phyloP scores from a whole-genome alignment of 1,140 invertebrate genomes.

The Tetragonula clypearis region DNA sequence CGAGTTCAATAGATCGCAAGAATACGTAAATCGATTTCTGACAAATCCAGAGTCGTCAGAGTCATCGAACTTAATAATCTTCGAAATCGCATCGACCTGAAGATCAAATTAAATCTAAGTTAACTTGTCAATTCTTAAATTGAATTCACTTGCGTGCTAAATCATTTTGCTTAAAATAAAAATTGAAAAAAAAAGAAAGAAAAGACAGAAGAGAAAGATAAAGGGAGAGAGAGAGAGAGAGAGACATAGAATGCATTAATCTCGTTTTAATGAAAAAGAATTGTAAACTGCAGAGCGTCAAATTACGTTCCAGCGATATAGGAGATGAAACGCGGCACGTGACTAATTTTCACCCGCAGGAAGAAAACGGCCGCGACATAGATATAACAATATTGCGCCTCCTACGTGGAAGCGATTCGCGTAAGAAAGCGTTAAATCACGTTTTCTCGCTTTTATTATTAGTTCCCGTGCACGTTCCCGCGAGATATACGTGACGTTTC shows the following conservation, averaged over 20 bases:
- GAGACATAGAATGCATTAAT: too few relatives aligned
- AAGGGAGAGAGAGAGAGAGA: too few relatives aligned
- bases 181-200: not conserved
- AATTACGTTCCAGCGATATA: not conserved
- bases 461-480: not conserved
- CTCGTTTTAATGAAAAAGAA: not conserved
- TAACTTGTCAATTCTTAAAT: too few relatives aligned
- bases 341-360: not conserved
- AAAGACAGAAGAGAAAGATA: too few relatives aligned
- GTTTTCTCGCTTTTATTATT: slow-evolving; percentile 37
- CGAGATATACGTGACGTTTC: not conserved
- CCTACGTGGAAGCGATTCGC: not conserved
- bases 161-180: too few relatives aligned
- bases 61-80: too few relatives aligned
- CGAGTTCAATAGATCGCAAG: too few relatives aligned
- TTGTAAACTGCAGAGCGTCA: not conserved
- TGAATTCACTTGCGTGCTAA: too few relatives aligned
- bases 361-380: not conserved
- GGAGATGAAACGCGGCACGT: not conserved
- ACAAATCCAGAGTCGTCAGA: too few relatives aligned
- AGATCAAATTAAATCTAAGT: too few relatives aligned
- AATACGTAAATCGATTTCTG: too few relatives aligned
- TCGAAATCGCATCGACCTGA: too few relatives aligned
- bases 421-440: slow-evolving; percentile 12
- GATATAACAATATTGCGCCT: not conserved